A percentile compares a stretch with the other conserved stretches of the same genome.
These are phyloP conservation scores for Gobius niger DNA, from an alignment of 2,113 vertebrate genomes.

Conservation along the genomic window DNA sequence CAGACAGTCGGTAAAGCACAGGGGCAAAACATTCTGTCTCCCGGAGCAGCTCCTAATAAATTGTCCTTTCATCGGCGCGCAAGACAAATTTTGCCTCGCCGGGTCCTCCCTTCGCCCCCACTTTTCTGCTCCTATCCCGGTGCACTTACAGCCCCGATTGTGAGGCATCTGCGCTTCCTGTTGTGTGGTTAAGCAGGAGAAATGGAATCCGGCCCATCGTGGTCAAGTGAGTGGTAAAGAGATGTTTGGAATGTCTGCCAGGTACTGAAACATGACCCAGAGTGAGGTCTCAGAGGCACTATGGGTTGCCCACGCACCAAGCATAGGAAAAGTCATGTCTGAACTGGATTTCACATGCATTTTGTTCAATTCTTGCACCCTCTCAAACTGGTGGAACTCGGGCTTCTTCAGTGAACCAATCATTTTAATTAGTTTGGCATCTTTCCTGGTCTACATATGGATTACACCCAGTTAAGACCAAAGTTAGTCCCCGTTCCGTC, in stretches of 20 bases:
- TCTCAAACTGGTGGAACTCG: too few species aligned
- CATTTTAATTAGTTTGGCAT: too few species aligned
- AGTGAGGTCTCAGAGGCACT: too few species aligned
- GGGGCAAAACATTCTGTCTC: slow-evolving; percentile 90
- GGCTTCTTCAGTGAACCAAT: too few species aligned
- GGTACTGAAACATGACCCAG: too few species aligned
- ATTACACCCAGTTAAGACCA: too few species aligned
- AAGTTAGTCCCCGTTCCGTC: too few species aligned
- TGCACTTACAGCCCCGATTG: slow-evolving; percentile 30
- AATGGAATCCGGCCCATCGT: slow-evolving; percentile 43
- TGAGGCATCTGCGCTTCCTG: slow-evolving; percentile 42
- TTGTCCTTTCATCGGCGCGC: slow-evolving; percentile 87
- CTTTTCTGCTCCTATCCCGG: slow-evolving; percentile 2
- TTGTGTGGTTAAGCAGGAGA: slow-evolving; percentile 58
- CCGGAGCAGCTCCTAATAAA: slow-evolving; percentile 91
- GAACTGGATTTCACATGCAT: too few species aligned
- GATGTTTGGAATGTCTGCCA: not conserved
- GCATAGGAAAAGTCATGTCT: too few species aligned
- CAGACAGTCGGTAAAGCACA: slow-evolving; percentile 85
- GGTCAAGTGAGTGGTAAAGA: slow-evolving; percentile 18
- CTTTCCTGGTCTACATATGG: too few species aligned
- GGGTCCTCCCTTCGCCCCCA: slow-evolving; percentile 16
- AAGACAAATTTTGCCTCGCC: slow-evolving; percentile 87
- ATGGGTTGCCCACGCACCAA: too few species aligned
- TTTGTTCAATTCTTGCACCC: too few species aligned